Conservation (phyloP, 2,113 vertebrate genomes). For the Calidris pugnax region DNA sequence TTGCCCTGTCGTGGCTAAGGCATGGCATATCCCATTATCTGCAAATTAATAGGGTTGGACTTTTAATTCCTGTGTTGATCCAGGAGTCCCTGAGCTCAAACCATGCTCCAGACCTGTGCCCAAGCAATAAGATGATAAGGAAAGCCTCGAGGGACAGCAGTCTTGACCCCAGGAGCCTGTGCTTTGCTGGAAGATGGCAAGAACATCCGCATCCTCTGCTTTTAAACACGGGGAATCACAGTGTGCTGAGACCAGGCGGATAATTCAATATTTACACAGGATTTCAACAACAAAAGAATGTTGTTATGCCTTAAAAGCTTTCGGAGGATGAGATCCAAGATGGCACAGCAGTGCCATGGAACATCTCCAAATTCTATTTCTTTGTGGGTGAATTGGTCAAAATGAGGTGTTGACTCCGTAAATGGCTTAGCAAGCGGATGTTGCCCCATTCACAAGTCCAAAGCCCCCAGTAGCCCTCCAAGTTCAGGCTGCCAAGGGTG, state of each 20-base stretch:
- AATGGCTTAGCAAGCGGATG: neutral
- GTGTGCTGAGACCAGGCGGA: neutral
- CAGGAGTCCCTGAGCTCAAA: neutral
- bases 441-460: neutral
- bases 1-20: neutral
- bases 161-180: neutral
- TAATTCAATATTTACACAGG: neutral
- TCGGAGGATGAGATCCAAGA: neutral
- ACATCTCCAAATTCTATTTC: neutral
- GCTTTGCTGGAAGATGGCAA: neutral
- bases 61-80: neutral
- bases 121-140: neutral
- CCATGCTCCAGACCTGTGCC: neutral
- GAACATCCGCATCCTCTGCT: neutral
- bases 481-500: neutral
- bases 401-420: neutral
- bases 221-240: neutral
- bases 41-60: neutral
- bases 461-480: neutral
- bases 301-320: conserved; percentile 4
- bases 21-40: neutral
- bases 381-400: neutral
- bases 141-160: neutral
- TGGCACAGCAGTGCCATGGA: neutral
- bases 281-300: neutral